Evolutionary conservation across 2,888 invertebrate species (phyloP).

Genomic region (Sthenelais limicola): DNA sequence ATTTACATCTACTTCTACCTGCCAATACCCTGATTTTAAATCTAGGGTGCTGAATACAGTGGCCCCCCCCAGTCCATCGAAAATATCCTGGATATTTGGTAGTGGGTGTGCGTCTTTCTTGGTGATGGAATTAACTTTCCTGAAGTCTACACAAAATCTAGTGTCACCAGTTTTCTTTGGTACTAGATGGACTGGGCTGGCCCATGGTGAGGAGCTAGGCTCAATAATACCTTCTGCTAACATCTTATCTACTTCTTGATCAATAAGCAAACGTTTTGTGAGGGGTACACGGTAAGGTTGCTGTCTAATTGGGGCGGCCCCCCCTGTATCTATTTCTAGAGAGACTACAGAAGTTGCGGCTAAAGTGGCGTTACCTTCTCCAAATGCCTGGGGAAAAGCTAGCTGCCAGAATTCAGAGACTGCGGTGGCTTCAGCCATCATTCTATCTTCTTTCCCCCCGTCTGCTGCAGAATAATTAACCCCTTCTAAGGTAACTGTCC

Average conservation of each 20-base stretch:
- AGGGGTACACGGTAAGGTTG: constrained; percentile 22
- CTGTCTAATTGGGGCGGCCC: constrained; percentile 13
- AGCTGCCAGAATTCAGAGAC: too few species aligned
- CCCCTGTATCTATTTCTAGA: constrained; percentile 12
- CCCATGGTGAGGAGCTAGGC: constrained; percentile 24
- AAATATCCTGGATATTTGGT: constrained; percentile 46
- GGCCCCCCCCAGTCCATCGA: constrained; percentile 43
- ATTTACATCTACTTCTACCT: constrained; percentile 46
- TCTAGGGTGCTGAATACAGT: constrained; percentile 50
- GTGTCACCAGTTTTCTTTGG: constrained; percentile 39
- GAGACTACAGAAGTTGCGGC: too few species aligned
- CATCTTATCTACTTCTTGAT: constrained; percentile 30
- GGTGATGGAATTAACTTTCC: constrained; percentile 32
- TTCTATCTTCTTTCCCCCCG: too few species aligned
- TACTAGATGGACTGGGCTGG: constrained; percentile 36
- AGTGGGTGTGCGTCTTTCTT: constrained; percentile 37
- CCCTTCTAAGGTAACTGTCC: too few species aligned
- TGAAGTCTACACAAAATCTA: constrained; percentile 37
- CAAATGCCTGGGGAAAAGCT: too few species aligned
- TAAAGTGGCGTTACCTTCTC: too few species aligned
- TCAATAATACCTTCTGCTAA: constrained; percentile 31
- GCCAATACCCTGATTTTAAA: constrained; percentile 51
- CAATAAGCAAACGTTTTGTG: constrained; percentile 2
- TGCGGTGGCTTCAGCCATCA: too few species aligned
- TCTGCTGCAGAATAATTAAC: too few species aligned